Conservation (phyloP, 2,888 invertebrate species). For the Nipponacmea schrenckii region DNA sequence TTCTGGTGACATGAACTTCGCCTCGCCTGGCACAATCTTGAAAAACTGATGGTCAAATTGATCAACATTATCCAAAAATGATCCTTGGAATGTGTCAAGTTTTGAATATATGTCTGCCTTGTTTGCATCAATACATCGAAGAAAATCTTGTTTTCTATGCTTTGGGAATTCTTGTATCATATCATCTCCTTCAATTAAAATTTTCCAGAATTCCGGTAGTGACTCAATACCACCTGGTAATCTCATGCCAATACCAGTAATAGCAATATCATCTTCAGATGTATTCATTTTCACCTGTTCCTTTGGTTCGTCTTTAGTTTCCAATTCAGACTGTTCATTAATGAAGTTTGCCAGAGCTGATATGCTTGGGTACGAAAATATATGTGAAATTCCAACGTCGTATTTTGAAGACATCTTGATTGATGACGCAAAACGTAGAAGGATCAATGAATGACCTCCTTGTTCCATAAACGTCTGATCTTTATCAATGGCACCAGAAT, state of each 20-base stretch:
- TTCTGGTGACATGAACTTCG: background rate
- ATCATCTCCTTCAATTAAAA: background rate
- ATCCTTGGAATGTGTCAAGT: background rate
- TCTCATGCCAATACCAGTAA: background rate
- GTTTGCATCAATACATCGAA: background rate
- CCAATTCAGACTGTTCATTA: background rate
- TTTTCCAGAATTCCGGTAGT: background rate
- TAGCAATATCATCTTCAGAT: background rate
- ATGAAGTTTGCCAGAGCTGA: background rate
- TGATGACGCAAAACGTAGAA: background rate
- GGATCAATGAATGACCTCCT: background rate
- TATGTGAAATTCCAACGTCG: background rate
- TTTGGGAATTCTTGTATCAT: constrained; percentile 2
- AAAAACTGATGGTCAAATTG: background rate
- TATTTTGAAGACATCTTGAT: background rate
- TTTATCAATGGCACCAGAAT: background rate
- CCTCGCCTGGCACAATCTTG: background rate
- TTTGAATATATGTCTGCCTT: background rate
- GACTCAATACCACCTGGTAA: background rate
- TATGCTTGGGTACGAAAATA: constrained; percentile 1
- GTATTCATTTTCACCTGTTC: background rate
- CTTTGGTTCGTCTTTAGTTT: background rate
- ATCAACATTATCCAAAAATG: background rate
- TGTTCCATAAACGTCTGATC: background rate
- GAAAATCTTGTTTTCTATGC: background rate